These are phyloP conservation scores for Neopipo cinnamomea DNA, from an alignment of 2,113 vertebrate genomes.

Conservation along the genomic window DNA sequence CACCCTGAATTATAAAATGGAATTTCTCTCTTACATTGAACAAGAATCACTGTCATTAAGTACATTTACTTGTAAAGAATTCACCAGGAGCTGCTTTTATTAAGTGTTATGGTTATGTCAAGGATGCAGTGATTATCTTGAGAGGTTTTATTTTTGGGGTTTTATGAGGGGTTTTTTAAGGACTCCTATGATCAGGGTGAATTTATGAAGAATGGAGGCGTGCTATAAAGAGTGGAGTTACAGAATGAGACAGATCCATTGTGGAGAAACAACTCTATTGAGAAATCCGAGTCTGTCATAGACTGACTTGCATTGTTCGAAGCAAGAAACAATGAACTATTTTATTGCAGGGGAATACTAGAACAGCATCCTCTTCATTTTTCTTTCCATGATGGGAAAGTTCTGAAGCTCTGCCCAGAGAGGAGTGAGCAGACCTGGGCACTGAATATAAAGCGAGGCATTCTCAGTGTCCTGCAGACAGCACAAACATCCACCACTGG, in stretches of 20 bases:
- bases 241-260: neutral
- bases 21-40: neutral
- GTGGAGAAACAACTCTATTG: neutral
- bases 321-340: conserved; percentile 75
- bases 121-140: neutral
- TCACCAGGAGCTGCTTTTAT: neutral
- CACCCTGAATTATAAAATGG: neutral
- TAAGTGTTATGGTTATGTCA: neutral
- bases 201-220: neutral
- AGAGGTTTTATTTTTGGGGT: neutral
- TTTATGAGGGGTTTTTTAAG: neutral
- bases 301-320: neutral
- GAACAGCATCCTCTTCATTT: conserved; percentile 81
- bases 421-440: conserved; percentile 80
- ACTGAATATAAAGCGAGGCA: conserved; percentile 84
- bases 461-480: conserved; percentile 87
- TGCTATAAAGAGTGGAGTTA: neutral
- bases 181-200: neutral
- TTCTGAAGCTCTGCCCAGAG: conserved; percentile 80
- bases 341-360: conserved; percentile 74
- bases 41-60: neutral
- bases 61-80: neutral
- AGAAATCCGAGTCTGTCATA: neutral
- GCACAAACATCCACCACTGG: conserved; percentile 1
- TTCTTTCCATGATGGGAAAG: conserved; percentile 77